Evolutionary conservation across 2,888 invertebrate genomes (phyloP), one percentile per base, ranked within the genome.

Genomic region (Napeogenes sylphis): DNA sequence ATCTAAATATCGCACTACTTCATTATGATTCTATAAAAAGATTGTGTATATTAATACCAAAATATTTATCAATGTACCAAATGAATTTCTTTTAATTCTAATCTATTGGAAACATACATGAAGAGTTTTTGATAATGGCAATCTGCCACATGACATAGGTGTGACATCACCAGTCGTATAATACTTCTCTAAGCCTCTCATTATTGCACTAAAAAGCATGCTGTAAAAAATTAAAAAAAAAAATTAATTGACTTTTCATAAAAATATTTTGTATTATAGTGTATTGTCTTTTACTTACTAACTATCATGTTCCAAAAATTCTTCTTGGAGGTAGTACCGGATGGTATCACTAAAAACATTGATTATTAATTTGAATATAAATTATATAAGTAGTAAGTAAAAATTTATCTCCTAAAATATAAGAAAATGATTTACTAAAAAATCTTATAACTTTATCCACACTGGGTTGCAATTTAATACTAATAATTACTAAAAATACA

Each of bases 221-320:
- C 94, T 94, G 77, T 30, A 84, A 82, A 35, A 30, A 55, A 56
- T 14, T 21, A 51, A 12, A 45, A 8, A 59, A 32, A 55, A 42
- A 56, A 30, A 2, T 51, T 33, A 13, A 33, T 13, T 30, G 81
- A 55, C n/a, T 51, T 13, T 42, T 46, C 32, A 1, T 12, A n/a
- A n/a, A 33, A 56, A 21, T 21, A 21, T 21, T 21, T 1, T 58
- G 33, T 60, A 51, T 55, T 21, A 30, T 21, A 21, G 35, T 59
- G 58, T 58, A 54, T 14, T 56, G 82, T 78, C 21, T 82, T 84
- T 82, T 76, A 94, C 94, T 93, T 87, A 95, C 95, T 93, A 96
- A 54, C 95, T 94, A 84, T 96, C 96, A 72, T 95, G 94, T 82
- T 96, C 96, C 59, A 96, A 82, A 77, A 91, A 94, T 12, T 90